phyloP scores from a whole-genome alignment of 1,140 invertebrate species.

The Zaprionus africanus region DNA sequence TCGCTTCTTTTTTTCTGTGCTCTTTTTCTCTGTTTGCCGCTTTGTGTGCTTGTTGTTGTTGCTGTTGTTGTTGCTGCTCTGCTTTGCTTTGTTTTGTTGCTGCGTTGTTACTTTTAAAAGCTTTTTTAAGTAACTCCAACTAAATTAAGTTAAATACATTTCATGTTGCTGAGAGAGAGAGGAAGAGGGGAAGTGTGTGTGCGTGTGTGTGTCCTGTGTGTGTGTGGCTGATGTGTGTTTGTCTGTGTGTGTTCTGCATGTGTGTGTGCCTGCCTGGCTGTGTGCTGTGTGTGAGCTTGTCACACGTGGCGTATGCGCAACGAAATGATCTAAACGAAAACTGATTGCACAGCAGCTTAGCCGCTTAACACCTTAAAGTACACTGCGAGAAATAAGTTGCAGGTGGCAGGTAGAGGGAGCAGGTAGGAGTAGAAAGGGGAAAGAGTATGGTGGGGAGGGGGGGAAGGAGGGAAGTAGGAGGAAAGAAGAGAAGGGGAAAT shows the following conservation, averaged over 20 bases:
- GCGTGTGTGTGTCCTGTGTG: slow-evolving; percentile 9
- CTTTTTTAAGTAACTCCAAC: slow-evolving; percentile 80
- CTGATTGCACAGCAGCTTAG: background rate
- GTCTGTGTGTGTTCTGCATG: background rate
- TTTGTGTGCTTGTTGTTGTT: slow-evolving; percentile 17
- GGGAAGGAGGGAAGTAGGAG: no score
- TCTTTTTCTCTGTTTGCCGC: slow-evolving; percentile 20
- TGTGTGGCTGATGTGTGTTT: no score
- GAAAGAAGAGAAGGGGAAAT: no score
- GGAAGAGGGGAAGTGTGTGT: no score
- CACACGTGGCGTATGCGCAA: slow-evolving; percentile 53
- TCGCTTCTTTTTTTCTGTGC: slow-evolving; percentile 28
- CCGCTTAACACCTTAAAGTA: background rate
- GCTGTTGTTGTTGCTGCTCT: slow-evolving; percentile 29
- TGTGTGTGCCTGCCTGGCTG: background rate
- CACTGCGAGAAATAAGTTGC: background rate
- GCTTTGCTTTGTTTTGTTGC: slow-evolving; percentile 30
- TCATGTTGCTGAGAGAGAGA: slow-evolving; percentile 15
- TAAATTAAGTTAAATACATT: slow-evolving; percentile 80
- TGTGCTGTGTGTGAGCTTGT: background rate
- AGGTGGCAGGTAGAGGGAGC: background rate
- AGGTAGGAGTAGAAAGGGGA: background rate
- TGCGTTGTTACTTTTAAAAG: slow-evolving; percentile 72
- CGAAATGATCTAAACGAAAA: background rate
- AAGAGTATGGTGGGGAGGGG: background rate